Conservation (phyloP, 2,888 invertebrate species). For the Listrodromus nycthemerus region DNA sequence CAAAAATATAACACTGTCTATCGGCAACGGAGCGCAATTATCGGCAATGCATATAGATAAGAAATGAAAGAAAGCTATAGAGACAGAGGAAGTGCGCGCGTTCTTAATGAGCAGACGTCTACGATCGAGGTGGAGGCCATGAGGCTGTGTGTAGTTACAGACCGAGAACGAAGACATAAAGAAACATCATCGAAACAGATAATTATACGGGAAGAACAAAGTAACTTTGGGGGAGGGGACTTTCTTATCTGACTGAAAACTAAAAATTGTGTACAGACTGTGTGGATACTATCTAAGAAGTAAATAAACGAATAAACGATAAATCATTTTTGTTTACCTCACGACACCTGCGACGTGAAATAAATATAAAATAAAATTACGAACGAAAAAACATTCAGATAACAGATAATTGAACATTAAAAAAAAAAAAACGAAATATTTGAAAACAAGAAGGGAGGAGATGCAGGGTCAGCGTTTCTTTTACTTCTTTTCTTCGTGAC, state of each 20-base stretch:
- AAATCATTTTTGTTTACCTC: neutral
- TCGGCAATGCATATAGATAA: constrained; percentile 54
- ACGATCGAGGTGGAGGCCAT: constrained; percentile 77
- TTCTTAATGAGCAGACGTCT: constrained; percentile 43
- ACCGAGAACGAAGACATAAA: constrained; percentile 61
- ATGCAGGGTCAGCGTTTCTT: constrained; percentile 53
- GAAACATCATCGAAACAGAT: constrained; percentile 4
- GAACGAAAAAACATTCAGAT: constrained; percentile 11
- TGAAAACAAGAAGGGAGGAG: constrained; percentile 20
- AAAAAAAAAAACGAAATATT: constrained; percentile 17
- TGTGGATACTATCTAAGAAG: neutral
- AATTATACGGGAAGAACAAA: constrained; percentile 12
- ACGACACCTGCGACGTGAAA: constrained; percentile 46
- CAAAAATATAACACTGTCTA: constrained; percentile 52
- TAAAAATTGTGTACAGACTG: neutral
- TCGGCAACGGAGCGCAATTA: constrained; percentile 32
- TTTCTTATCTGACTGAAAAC: constrained; percentile 1
- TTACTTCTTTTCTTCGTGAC: constrained; percentile 46
- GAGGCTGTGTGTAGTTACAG: constrained; percentile 77
- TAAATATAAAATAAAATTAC: constrained; percentile 47
- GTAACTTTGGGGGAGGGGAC: constrained; percentile 9
- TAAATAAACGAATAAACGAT: neutral
- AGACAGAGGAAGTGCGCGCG: constrained; percentile 17
- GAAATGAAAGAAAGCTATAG: constrained; percentile 54
- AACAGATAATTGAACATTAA: constrained; percentile 8